Evolutionary conservation across 2,888 invertebrate species (phyloP), one percentile per base, ranked within the genome.

Genomic region (Scaptomyza cyrtandrae): DNA sequence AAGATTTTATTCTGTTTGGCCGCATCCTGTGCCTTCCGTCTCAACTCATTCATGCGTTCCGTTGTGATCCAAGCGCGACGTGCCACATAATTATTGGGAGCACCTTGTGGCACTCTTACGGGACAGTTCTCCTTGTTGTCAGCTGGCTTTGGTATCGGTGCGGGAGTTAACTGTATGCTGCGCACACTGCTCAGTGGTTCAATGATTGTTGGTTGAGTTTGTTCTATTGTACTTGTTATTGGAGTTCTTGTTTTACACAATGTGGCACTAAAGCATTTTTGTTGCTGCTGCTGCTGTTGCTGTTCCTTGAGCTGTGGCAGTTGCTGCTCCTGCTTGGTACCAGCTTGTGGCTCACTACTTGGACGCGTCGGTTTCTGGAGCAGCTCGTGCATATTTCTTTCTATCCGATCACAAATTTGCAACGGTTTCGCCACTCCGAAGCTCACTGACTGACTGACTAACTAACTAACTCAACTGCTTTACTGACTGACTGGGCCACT

Each of bases 1-100:
- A 95, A 96, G 33, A 95, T 94, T 90, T 94, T 95, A 72, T 93
- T 94, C 5, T 94, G 94, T 78, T 93, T 94, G 87, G 95, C 94
- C 1, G 95, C 95, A 54, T 92, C 93, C 27, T 95, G 95, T 0
- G 95, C 95, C 69, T 93, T 92, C 77, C 94, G 94, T 68, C 94
- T 94, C 61, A 96, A 89, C 68, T 95, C 94, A 88, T 93, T 93
- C 93, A 95, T 93, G 87, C 95, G 93, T 10, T 95, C 95, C 45
- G 93, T 93, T 68, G 94, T 94, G 46, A 95, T 95, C 93, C 94
- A 94, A 6, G 90, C 84, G 59, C 90, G 89, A 2, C 91, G 85
- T 11, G 89, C 90, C 58, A 87, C 87, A 62, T 90, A 90, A 41
- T 90, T 89, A 31, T 63, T 83, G 27, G 90, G 90, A 6, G 90